phyloP scores from a whole-genome alignment of 2,888 invertebrate species.

The Callosobruchus maculatus region DNA sequence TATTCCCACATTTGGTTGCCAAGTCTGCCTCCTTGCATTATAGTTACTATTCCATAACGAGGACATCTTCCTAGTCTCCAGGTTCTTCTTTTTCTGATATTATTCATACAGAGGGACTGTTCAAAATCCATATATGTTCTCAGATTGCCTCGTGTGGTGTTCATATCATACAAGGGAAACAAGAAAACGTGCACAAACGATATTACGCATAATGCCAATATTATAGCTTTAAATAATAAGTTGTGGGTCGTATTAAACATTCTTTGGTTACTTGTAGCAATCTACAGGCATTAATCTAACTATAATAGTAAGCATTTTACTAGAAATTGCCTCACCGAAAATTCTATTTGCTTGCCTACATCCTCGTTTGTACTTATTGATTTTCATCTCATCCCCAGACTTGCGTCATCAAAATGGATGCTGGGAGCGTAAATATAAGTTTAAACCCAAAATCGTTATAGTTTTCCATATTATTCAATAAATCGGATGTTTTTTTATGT shows the following conservation, averaged over 20 bases:
- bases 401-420: conserved; percentile 7
- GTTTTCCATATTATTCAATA: background rate
- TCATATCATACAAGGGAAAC: conserved; percentile 55
- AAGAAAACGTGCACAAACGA: conserved; percentile 58
- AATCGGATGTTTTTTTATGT: too few species aligned
- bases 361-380: conserved; percentile 22
- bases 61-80: conserved; percentile 46
- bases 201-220: conserved; percentile 57
- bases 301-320: conserved; percentile 32
- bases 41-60: conserved; percentile 50
- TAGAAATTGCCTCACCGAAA: conserved; percentile 7
- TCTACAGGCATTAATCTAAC: conserved; percentile 28
- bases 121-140: conserved; percentile 54
- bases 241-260: conserved; percentile 58
- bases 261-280: conserved; percentile 15
- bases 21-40: conserved; percentile 42
- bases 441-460: background rate
- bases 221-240: conserved; percentile 56
- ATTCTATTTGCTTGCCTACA: conserved; percentile 16
- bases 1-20: conserved; percentile 56
- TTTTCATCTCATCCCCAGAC: conserved; percentile 25
- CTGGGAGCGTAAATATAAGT: background rate
- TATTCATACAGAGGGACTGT: conserved; percentile 53
- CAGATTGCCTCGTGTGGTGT: conserved; percentile 44
- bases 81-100: conserved; percentile 46